A percentile compares a stretch with the other conserved stretches of the same genome.
These are phyloP conservation scores for Dromaius novaehollandiae DNA, from an alignment of 2,113 vertebrate species.

Conservation along the genomic window DNA sequence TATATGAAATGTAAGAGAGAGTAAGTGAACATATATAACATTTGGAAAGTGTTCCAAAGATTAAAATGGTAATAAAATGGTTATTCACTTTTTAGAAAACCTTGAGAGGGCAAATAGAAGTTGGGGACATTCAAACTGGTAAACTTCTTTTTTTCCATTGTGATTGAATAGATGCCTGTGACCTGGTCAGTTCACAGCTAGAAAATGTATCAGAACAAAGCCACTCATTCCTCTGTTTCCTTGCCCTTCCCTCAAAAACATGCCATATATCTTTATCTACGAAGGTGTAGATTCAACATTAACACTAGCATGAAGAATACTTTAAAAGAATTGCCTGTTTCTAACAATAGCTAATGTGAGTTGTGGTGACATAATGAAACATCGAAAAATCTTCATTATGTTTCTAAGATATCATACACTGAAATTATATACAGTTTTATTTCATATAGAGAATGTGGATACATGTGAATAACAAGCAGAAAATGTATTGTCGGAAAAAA, in stretches of 20 bases:
- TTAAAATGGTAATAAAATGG: neutral
- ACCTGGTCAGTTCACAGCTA: neutral
- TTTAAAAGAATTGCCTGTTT: neutral
- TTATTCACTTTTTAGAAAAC: neutral
- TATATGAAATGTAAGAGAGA: neutral
- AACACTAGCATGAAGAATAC: neutral
- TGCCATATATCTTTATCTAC: neutral
- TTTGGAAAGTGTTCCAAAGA: neutral
- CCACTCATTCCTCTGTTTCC: neutral
- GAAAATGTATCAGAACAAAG: neutral
- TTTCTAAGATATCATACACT: neutral
- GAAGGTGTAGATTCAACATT: neutral
- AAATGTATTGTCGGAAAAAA: neutral
- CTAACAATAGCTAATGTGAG: neutral
- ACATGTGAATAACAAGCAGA: neutral
- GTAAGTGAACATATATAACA: neutral
- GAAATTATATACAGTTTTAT: neutral
- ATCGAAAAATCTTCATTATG: neutral
- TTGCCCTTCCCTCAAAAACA: neutral
- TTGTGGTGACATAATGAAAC: neutral
- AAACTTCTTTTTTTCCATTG: neutral
- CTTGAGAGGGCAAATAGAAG: neutral
- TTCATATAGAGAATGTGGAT: neutral
- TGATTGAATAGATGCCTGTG: neutral
- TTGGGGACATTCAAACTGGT: neutral